Evolutionary conservation across 1,140 invertebrate genomes (phyloP).

Genomic region (Ptiloglossa arizonensis): DNA sequence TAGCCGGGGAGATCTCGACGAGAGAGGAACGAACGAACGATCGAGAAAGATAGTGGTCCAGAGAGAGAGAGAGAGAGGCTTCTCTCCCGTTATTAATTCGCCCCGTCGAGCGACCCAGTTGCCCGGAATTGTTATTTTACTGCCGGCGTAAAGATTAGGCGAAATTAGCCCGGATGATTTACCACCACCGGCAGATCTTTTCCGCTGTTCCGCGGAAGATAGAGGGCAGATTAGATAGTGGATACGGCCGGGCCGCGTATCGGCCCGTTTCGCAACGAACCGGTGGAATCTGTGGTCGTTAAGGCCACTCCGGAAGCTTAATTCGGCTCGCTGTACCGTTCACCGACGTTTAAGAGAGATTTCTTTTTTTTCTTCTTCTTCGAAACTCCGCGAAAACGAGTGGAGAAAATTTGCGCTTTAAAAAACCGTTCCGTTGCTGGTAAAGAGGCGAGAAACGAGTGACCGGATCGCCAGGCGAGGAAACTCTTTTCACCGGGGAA

Average conservation of each 20-base stretch:
- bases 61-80: not conserved
- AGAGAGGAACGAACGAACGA: too few species aligned
- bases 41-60: too few species aligned
- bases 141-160: constrained; percentile 70
- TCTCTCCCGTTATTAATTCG: constrained; percentile 58
- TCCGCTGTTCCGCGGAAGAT: constrained; percentile 24
- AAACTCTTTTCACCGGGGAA: too few species aligned
- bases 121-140: constrained; percentile 72
- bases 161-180: constrained; percentile 72
- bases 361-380: too few species aligned
- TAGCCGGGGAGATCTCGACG: too few species aligned
- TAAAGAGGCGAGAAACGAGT: too few species aligned
- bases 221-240: constrained; percentile 19
- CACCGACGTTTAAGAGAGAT: not conserved
- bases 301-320: not conserved
- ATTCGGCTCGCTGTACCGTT: not conserved
- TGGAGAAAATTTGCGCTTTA: too few species aligned
- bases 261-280: not conserved
- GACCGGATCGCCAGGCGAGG: too few species aligned
- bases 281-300: not conserved
- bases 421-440: too few species aligned
- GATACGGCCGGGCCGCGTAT: not conserved
- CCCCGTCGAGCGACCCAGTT: constrained; percentile 22
- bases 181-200: constrained; percentile 57
- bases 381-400: too few species aligned